phyloP scores from a whole-genome alignment of 1,140 invertebrate species.

The Aphis gossypii region DNA sequence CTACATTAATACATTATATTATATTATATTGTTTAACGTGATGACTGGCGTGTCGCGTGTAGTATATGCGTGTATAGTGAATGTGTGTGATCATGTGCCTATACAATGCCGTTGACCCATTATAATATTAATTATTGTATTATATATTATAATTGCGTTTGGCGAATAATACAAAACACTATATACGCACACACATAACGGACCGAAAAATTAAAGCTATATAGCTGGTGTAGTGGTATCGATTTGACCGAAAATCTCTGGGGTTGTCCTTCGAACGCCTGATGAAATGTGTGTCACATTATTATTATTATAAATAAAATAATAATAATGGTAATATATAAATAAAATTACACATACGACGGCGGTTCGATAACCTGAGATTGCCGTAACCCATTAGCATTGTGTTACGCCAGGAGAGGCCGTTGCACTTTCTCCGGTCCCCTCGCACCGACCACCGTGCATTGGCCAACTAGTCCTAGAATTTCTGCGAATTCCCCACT shows the following conservation, averaged over 20 bases:
- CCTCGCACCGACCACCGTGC: background rate
- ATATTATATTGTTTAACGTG: background rate
- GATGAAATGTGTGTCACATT: conserved; percentile 24
- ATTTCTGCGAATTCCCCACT: background rate
- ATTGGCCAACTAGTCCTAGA: conserved; percentile 40
- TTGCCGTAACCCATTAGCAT: conserved; percentile 56
- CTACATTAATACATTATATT: background rate
- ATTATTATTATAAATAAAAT: background rate
- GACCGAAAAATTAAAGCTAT: background rate
- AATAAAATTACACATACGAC: conserved; percentile 52
- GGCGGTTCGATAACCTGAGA: conserved; percentile 51
- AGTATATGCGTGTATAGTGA: background rate
- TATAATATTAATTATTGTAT: conserved; percentile 20
- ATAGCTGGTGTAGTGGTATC: background rate
- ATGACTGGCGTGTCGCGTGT: conserved; percentile 4
- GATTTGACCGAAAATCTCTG: background rate
- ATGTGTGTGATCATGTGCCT: background rate
- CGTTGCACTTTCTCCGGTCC: conserved; percentile 56
- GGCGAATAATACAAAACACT: background rate
- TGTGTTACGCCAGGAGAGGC: conserved; percentile 56
- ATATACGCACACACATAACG: background rate
- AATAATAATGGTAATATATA: background rate
- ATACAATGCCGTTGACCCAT: conserved; percentile 20
- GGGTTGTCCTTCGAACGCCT: conserved; percentile 46
- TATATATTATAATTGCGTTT: conserved; percentile 19